Conservation (phyloP, 2,797 vertebrate genomes). For the Lutjanus argentimaculatus region DNA sequence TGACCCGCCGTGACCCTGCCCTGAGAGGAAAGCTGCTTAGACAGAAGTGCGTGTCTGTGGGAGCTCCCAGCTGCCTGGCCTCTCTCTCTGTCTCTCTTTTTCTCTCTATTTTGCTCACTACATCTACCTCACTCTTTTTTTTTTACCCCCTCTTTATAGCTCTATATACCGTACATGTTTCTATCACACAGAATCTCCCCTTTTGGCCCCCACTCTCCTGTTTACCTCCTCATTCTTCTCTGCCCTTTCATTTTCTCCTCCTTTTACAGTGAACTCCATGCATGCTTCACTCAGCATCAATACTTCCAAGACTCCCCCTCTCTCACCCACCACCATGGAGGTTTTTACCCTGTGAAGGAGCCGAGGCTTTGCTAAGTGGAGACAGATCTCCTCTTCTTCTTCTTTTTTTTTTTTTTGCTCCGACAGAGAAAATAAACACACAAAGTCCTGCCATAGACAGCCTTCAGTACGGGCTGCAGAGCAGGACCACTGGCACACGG, state of each 20-base stretch:
- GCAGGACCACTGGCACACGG: slow-evolving; percentile 63
- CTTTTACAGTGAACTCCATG: slow-evolving; percentile 33
- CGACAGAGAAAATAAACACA: slow-evolving; percentile 79
- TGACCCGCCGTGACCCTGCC: slow-evolving; percentile 86
- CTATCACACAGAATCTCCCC: slow-evolving; percentile 4
- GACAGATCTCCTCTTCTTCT: slow-evolving; percentile 71
- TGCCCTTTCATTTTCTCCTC: slow-evolving; percentile 14
- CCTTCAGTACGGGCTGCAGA: slow-evolving; percentile 55
- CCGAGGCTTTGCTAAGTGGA: slow-evolving; percentile 76
- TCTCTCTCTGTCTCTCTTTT: slow-evolving; percentile 52
- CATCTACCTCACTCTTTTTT: slow-evolving; percentile 27
- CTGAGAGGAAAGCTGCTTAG: slow-evolving; percentile 90
- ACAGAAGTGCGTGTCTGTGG: slow-evolving; percentile 85
- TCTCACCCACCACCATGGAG: slow-evolving; percentile 42
- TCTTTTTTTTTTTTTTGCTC: slow-evolving; percentile 52
- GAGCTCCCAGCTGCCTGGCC: slow-evolving; percentile 80
- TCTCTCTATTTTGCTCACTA: slow-evolving; percentile 53
- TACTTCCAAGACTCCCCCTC: slow-evolving; percentile 40
- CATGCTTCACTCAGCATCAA: slow-evolving; percentile 42
- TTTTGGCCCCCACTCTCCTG: neutral
- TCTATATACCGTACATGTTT: slow-evolving; percentile 16
- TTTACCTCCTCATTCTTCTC: slow-evolving; percentile 18
- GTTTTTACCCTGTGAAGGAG: slow-evolving; percentile 62
- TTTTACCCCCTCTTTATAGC: neutral
- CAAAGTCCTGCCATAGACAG: slow-evolving; percentile 59